These are phyloP conservation scores for Mesorhabditis belari DNA, from an alignment of 2,888 invertebrate species.

Conservation along the genomic window DNA sequence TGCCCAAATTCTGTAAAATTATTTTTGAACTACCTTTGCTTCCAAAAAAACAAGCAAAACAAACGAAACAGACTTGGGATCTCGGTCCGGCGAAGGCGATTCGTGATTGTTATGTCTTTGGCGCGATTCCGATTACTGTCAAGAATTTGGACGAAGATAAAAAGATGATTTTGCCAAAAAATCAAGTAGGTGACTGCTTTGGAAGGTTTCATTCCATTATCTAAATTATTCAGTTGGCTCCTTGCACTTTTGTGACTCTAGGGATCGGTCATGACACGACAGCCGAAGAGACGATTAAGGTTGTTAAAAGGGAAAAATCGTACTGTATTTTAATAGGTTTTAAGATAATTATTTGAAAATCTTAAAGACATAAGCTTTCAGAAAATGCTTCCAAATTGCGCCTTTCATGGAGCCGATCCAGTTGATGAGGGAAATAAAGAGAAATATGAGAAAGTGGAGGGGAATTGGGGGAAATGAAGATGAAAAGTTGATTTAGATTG, in stretches of 20 bases:
- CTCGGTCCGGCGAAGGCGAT: neutral
- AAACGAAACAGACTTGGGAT: neutral
- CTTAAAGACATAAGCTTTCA: neutral
- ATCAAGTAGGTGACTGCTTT: neutral
- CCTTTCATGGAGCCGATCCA: neutral
- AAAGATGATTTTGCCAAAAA: neutral
- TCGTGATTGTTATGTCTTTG: neutral
- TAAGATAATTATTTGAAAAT: too few species aligned
- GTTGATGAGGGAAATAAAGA: neutral
- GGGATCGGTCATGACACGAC: neutral
- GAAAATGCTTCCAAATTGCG: neutral
- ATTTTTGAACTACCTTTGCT: too few species aligned
- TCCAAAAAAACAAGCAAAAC: too few species aligned
- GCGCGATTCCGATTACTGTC: neutral
- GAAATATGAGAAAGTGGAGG: neutral
- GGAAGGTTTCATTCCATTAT: neutral
- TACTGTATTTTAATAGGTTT: too few species aligned
- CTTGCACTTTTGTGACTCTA: neutral
- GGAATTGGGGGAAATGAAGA: too few species aligned
- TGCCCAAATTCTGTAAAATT: too few species aligned
- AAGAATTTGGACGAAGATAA: neutral
- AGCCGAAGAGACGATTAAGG: neutral
- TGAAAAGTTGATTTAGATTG: too few species aligned
- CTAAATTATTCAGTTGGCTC: neutral
- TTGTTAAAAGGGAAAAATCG: neutral